Conservation (phyloP, 2,888 invertebrate species). For the Ornithoptera alexandrae region DNA sequence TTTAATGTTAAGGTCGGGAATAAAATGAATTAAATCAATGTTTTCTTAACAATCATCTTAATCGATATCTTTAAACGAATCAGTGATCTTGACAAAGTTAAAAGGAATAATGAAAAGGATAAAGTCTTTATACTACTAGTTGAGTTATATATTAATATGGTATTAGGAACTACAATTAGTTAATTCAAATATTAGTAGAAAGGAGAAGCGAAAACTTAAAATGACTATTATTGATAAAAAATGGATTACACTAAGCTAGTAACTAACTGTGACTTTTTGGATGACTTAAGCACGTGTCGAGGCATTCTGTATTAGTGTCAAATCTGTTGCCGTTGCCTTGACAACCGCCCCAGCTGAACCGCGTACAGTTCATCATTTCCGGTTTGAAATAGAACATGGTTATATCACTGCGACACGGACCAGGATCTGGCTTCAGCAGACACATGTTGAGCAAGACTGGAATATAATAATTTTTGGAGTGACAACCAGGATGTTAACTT, state of each 20-base stretch:
- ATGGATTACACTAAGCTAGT: no score
- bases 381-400: constrained; percentile 57
- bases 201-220: no score
- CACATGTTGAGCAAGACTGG: constrained; percentile 58
- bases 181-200: no score
- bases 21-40: no score
- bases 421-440: constrained; percentile 51
- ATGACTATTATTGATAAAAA: no score
- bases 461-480: constrained; percentile 31
- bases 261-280: constrained; percentile 45
- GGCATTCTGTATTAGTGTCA: constrained; percentile 44
- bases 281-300: constrained; percentile 44
- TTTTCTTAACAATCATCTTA: no score
- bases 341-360: constrained; percentile 68
- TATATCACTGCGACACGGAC: constrained; percentile 61
- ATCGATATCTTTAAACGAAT: no score
- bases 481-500: not conserved
- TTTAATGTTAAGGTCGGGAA: constrained; percentile 10
- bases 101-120: no score
- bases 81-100: no score
- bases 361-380: constrained; percentile 36
- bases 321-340: constrained; percentile 71
- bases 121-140: no score
- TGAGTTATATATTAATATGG: no score
- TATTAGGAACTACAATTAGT: no score